Percentiles rank a stretch among this genome's conserved stretches.
phyloP scores from a whole-genome alignment of 2,888 invertebrate genomes.

The Homarus gammarus region DNA sequence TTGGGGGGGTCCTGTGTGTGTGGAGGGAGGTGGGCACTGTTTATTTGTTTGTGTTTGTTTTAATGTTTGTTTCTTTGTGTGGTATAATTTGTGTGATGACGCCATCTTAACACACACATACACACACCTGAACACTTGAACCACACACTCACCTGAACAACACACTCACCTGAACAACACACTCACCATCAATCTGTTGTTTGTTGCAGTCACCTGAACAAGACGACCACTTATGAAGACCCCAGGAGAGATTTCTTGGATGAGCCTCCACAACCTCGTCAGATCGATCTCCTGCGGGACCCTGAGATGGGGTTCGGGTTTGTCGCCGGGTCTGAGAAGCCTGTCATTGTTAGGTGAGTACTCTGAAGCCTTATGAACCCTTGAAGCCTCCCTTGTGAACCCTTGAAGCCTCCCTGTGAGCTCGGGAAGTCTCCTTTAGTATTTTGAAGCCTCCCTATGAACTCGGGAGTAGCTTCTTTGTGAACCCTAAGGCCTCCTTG shows the following conservation, averaged over 20 bases:
- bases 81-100: no score
- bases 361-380: no score
- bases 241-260: constrained; percentile 83
- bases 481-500: no score
- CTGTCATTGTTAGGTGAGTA: constrained; percentile 88
- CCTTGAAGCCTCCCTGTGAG: neutral
- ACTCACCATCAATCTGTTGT: neutral
- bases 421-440: no score
- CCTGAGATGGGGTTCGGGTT: constrained; percentile 93
- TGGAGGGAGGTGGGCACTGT: no score
- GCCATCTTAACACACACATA: no score
- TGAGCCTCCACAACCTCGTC: constrained; percentile 89
- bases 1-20: no score
- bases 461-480: no score
- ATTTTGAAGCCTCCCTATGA: constrained; percentile 8
- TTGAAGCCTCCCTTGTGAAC: neutral
- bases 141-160: neutral
- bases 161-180: neutral
- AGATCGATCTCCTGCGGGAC: constrained; percentile 87
- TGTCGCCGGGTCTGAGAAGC: constrained; percentile 96
- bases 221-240: constrained; percentile 94
- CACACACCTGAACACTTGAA: constrained; percentile 77
- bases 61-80: no score
- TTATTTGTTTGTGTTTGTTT: no score
- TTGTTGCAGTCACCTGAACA: constrained; percentile 81